Evolutionary conservation across 2,888 invertebrate genomes (phyloP), one percentile per base, ranked within the genome.

Genomic region (Phorcus lineatus): DNA sequence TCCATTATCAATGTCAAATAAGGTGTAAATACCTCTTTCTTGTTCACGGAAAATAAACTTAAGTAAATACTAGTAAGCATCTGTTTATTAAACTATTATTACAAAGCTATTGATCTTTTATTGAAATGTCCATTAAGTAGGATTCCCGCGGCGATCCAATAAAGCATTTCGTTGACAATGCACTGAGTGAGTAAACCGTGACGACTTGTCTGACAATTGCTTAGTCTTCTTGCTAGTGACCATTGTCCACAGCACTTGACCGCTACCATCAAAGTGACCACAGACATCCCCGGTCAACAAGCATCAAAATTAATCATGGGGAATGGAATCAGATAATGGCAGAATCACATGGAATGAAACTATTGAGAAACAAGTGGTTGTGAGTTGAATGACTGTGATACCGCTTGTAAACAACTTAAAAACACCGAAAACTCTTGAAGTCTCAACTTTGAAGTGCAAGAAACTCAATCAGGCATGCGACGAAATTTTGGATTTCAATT

Each of bases 11-110:
- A 47, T 47, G 9, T 47, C 47, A 47, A 47, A 47, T 11, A 11
- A 47, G 47, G 11, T 70, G 19, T 70, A 70, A 70, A 70, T 16
- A 19, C 19, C 40, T 36, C n/a, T 24, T 70, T 70, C 36, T 36
- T 19, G 36, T 19, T 3, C 11, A 31, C 40, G 17, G 70, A 40
- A 36, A 70, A 70, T 36, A 70, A 70, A n/a, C 70, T 16, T n/a
- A 24, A 31, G 70, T 70, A 70, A 70, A 70, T 70, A n/a, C n/a
- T n/a, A n/a, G n/a, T n/a, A 70, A 70, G 70, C 70, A 70, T 47
- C 47, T 47, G 47, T 47, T 47, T 47, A 47, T 70, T 40, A 70
- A 40, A 11, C 70, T 36, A 70, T 70, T 70, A 70, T 70, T 70
- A n/a, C 3, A 70, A 19, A 36, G 19, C 70, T 70, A 16, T 36